A percentile compares a stretch with the other conserved stretches of the same genome.
These are phyloP conservation scores for Felis catus DNA, from an alignment of 2,113 vertebrate species.

Conservation along the genomic window F.catus_Fca126_mat1.0 CM031418.1:85964001-85964500, in stretches of 20 bases:
- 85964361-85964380: background rate
- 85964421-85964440: background rate
- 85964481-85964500: background rate
- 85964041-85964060: background rate
- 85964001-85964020: background rate
- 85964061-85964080: background rate
- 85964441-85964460: background rate
- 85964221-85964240: background rate
- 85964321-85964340: background rate
- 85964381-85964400: background rate
- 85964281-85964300: background rate
- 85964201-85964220: background rate
- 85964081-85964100: background rate
- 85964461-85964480: background rate
- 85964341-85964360: background rate
- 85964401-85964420: background rate
- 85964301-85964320: background rate
- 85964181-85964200: background rate
- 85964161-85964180: background rate
- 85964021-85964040: background rate
- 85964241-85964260: background rate
- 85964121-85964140: background rate
- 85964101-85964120: background rate
- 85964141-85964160: background rate
- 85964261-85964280: background rate